phyloP scores from a whole-genome alignment of 2,797 vertebrate species.

The Pangasius mekongensis region DNA sequence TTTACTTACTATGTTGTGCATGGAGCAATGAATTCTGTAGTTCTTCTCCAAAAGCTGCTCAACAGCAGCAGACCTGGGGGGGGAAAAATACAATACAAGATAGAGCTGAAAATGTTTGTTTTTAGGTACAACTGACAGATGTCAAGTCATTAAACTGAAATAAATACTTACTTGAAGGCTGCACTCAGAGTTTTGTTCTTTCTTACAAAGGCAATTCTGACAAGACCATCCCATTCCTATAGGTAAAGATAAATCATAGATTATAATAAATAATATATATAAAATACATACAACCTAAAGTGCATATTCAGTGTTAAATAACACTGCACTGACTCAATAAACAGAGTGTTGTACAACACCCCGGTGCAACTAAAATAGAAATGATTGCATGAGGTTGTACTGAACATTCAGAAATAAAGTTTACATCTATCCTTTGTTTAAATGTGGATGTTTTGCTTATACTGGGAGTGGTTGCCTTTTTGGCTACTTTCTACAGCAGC shows the following conservation, averaged over 20 bases:
- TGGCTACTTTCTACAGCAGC: not conserved
- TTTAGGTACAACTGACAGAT: not conserved
- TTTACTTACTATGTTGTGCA: conserved; percentile 86
- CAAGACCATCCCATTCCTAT: conserved; percentile 97
- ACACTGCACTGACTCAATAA: not conserved
- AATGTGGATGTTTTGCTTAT: not conserved
- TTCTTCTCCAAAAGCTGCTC: conserved; percentile 95
- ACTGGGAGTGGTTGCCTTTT: conserved; percentile 1
- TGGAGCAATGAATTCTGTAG: conserved; percentile 94
- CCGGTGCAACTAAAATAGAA: not conserved
- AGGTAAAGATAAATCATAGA: conserved; percentile 4
- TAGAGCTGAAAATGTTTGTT: not conserved
- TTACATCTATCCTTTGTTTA: not conserved
- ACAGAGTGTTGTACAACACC: not conserved
- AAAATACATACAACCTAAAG: not conserved
- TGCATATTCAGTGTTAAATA: not conserved
- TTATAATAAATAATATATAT: not conserved
- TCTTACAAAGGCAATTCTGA: conserved; percentile 94
- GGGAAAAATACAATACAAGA: not conserved
- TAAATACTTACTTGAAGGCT: conserved; percentile 89
- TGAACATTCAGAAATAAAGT: not conserved
- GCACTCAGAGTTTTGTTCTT: conserved; percentile 97
- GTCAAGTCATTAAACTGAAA: conserved; percentile 20
- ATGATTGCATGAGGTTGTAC: not conserved
- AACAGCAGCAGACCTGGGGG: conserved; percentile 84